Base-by-base conservation (phyloP, 2,797 vertebrate species). In the Enteromius trimaculatus region DNA sequence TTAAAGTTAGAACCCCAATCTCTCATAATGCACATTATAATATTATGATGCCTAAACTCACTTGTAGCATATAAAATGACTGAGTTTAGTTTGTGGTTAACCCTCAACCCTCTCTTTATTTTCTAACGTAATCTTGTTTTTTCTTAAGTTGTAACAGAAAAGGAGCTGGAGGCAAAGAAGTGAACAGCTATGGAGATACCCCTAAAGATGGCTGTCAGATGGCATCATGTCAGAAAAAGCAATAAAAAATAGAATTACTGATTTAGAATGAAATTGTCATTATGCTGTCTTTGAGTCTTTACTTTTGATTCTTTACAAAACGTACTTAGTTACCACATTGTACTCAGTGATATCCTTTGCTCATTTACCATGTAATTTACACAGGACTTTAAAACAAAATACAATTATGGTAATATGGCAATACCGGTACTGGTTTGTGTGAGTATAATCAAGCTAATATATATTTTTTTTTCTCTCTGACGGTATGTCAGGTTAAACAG, bases 101-200 rank as follows among this genome's bases (percentile, higher is more conserved):
- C 14, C 17, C 23, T 29, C 16, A 37, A 53, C n/a, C 17, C 23
- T 66, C 17, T 42, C 62, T 87, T 77, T 58, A 80, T 69, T 37
- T 68, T 31, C 78, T 72, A 7, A 75, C 21, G 70, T 71, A n/a
- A 77, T 88, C 49, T 84, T 49, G 85, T 80, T 44, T 68, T 66
- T 60, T 42, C 42, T 84, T 87, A 90, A 95, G 94, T 86, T 39
- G 16, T 84, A 44, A 91, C 87, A 85, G 93, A 95, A 76, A 95
- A 95, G 92, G 90, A 44, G n/a, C n/a, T n/a, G 68, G 90, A 84
- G 29, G 90, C 78, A 53, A 88, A 80, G 65, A 92, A 95, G 89
- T 94, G 87, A 95, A 84, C 6, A 71, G 92, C 82, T 23, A n/a
- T 10, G 77, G 84, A 89, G 81, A 71, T 13, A 58, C 88, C 70